A percentile compares a stretch with the other conserved stretches of the same genome.
These are phyloP conservation scores for Oreonectes daqikongensis DNA, from an alignment of 2,797 vertebrate genomes.

Conservation along the genomic window DNA sequence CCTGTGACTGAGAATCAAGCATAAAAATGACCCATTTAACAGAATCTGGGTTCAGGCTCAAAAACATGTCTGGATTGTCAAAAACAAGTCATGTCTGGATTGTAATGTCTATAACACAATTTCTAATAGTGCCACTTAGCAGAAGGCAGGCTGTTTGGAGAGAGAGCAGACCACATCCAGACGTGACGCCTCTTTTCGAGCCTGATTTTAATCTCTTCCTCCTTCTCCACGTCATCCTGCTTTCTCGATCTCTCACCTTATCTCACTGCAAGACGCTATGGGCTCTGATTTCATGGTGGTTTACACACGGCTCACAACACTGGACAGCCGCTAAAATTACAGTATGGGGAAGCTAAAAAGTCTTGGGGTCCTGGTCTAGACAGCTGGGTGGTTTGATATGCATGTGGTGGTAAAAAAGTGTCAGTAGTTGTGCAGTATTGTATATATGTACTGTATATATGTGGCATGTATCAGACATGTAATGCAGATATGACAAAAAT, in stretches of 20 bases:
- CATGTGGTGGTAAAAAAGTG: not conserved
- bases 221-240: conserved; percentile 2
- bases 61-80: conserved; percentile 2
- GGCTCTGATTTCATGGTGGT: conserved; percentile 27
- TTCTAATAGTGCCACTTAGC: conserved; percentile 19
- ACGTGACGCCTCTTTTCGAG: conserved; percentile 24
- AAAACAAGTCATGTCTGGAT: conserved; percentile 4
- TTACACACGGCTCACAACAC: conserved; percentile 2
- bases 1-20: not conserved
- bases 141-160: conserved; percentile 9
- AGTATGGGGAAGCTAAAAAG: not conserved
- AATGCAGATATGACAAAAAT: too few species aligned
- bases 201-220: conserved; percentile 6
- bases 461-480: not conserved
- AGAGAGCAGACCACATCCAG: conserved; percentile 17
- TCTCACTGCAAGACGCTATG: not conserved
- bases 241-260: conserved; percentile 7
- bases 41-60: not conserved
- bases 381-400: not conserved
- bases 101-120: conserved; percentile 6
- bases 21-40: conserved; percentile 3
- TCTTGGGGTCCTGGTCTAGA: not conserved
- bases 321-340: conserved; percentile 14
- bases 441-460: not conserved
- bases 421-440: not conserved